phyloP scores from a whole-genome alignment of 2,797 vertebrate genomes.

The Tiaroga cobitis region DNA sequence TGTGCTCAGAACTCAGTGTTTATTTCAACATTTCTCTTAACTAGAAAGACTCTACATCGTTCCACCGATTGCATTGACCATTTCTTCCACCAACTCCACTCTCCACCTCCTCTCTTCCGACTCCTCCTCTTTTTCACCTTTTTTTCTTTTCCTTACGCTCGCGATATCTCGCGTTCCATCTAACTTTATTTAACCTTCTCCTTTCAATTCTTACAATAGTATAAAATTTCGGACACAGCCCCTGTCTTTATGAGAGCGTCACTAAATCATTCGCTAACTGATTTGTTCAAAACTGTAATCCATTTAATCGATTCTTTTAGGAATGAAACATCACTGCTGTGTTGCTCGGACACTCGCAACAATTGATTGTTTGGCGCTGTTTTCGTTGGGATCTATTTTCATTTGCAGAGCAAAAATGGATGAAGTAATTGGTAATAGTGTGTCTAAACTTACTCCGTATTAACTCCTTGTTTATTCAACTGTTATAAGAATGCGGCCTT shows the following conservation, averaged over 20 bases:
- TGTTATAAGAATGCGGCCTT: not conserved
- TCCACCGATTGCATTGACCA: too few species aligned
- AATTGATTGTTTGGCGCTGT: not conserved
- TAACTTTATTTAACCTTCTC: too few species aligned
- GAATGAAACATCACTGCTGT: not conserved
- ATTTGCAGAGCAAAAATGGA: not conserved
- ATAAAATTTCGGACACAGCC: too few species aligned
- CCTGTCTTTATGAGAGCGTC: not conserved
- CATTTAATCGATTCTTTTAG: not conserved
- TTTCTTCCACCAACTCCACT: too few species aligned
- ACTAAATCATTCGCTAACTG: not conserved
- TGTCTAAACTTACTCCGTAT: not conserved
- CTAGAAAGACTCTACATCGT: too few species aligned
- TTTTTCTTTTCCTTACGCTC: too few species aligned
- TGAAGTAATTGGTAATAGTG: not conserved
- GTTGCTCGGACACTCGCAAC: not conserved
- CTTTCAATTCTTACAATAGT: too few species aligned
- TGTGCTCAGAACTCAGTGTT: too few species aligned
- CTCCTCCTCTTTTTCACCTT: too few species aligned
- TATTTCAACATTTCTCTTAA: too few species aligned
- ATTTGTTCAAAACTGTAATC: not conserved
- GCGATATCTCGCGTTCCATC: too few species aligned
- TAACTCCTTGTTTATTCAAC: not conserved
- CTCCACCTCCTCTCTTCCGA: too few species aligned
- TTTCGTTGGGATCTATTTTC: not conserved